phyloP scores from a whole-genome alignment of 1,140 invertebrate species.

The Drosophila rufa region DNA sequence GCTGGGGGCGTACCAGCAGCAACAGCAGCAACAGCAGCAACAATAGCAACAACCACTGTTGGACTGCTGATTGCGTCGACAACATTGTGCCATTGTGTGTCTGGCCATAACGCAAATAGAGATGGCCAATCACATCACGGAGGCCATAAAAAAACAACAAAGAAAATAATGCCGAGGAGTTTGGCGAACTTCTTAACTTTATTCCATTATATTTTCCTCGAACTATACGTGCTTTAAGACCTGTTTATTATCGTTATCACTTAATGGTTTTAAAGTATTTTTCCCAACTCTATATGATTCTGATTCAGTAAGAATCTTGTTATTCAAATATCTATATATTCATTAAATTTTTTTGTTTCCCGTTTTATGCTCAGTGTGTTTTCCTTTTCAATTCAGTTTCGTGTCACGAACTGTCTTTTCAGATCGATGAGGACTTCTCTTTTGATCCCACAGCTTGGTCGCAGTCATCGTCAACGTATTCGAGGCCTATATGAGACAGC shows the following conservation, averaged over 20 bases:
- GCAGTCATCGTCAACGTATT: constrained; percentile 37
- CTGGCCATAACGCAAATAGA: constrained; percentile 50
- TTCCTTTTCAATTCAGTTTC: constrained; percentile 8
- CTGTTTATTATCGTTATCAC: neutral
- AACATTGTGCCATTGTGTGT: constrained; percentile 77
- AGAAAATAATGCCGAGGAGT: constrained; percentile 5
- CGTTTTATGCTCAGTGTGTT: neutral
- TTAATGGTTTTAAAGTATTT: constrained; percentile 1
- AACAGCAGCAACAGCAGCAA: constrained; percentile 32
- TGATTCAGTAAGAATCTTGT: too few species aligned
- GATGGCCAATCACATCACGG: constrained; percentile 44
- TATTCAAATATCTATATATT: too few species aligned
- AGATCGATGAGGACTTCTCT: constrained; percentile 10
- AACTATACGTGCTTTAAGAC: neutral
- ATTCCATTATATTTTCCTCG: neutral
- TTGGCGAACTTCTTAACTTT: constrained; percentile 10
- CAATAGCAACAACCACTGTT: constrained; percentile 35
- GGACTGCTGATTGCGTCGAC: constrained; percentile 75
- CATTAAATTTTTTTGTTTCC: too few species aligned
- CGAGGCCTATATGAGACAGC: constrained; percentile 67
- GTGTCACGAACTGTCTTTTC: constrained; percentile 28
- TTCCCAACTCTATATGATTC: neutral
- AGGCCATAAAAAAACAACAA: constrained; percentile 2
- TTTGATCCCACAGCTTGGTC: constrained; percentile 26
- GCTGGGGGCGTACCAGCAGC: constrained; percentile 2